These are phyloP conservation scores for Ophion obscuratus DNA, from an alignment of 2,888 invertebrate species.

Conservation along the genomic window DNA sequence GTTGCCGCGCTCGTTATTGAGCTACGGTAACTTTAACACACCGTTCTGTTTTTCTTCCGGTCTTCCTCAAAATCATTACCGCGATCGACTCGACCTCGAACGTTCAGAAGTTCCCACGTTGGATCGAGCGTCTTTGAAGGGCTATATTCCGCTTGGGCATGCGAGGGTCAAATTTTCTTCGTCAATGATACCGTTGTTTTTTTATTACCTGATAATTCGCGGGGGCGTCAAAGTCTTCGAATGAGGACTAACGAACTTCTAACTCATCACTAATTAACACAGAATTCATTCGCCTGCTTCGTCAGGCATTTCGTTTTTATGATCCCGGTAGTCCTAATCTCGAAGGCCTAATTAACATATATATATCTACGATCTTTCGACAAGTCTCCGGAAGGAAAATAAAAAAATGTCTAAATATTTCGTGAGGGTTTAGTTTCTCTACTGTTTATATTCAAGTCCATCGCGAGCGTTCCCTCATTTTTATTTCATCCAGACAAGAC, in stretches of 20 bases:
- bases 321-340: conserved; percentile 38
- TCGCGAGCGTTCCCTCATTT: conserved; percentile 22
- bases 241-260: not conserved
- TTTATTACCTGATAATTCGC: not conserved
- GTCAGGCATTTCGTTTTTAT: conserved; percentile 7
- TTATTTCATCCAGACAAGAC: conserved; percentile 39
- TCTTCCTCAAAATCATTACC: not conserved
- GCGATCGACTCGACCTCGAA: not conserved
- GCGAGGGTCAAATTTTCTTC: not conserved
- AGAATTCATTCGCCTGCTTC: not conserved
- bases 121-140: not conserved
- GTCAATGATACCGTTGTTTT: not conserved
- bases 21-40: not conserved
- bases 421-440: not conserved
- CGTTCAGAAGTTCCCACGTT: not conserved
- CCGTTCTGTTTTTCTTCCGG: not conserved
- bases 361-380: conserved; percentile 47
- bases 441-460: conserved; percentile 37
- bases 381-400: conserved; percentile 11
- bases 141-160: not conserved
- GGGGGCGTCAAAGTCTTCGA: not conserved
- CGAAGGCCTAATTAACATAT: not conserved
- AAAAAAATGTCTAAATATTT: conserved; percentile 38
- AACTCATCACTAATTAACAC: conserved; percentile 24
- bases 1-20: not conserved